Percentiles rank a stretch among this genome's conserved stretches.
phyloP scores from a whole-genome alignment of 1,140 invertebrate genomes.

The Meloidogyne chitwoodi region DNA sequence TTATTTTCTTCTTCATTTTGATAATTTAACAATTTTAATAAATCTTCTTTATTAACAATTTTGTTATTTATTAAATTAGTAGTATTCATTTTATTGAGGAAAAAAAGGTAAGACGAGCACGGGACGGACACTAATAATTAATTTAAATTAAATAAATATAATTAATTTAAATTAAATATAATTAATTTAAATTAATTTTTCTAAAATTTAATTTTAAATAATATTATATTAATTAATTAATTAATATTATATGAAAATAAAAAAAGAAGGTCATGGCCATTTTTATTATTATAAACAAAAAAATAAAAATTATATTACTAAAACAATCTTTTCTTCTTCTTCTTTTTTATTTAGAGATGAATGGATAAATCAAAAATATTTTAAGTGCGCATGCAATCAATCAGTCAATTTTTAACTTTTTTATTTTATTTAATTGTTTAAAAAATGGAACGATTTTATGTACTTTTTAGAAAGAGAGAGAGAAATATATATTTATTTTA shows the following conservation, averaged over 20 bases:
- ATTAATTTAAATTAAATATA: too few relatives aligned
- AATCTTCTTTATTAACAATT: not conserved
- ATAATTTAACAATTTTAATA: too few relatives aligned
- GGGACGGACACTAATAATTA: not conserved
- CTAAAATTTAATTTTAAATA: too few relatives aligned
- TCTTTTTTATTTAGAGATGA: not conserved
- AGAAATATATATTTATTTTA: too few relatives aligned
- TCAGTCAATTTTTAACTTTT: not conserved
- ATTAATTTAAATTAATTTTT: too few relatives aligned
- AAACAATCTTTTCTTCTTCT: not conserved
- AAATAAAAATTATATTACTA: not conserved
- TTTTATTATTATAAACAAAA: not conserved
- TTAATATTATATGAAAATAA: too few relatives aligned
- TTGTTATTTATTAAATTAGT: not conserved
- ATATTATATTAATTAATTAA: too few relatives aligned
- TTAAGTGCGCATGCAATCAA: not conserved
- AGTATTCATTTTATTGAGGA: not conserved
- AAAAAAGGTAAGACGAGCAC: not conserved
- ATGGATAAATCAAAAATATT: not conserved
- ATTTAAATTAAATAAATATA: not conserved
- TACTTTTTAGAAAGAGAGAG: not conserved
- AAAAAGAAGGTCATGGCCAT: not conserved
- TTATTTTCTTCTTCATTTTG: not conserved
- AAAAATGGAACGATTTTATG: not conserved
- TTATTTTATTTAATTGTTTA: not conserved